Evolutionary conservation across 2,888 invertebrate genomes (phyloP), one percentile per base, ranked within the genome.

Genomic region (Geophilus truncorum): DNA sequence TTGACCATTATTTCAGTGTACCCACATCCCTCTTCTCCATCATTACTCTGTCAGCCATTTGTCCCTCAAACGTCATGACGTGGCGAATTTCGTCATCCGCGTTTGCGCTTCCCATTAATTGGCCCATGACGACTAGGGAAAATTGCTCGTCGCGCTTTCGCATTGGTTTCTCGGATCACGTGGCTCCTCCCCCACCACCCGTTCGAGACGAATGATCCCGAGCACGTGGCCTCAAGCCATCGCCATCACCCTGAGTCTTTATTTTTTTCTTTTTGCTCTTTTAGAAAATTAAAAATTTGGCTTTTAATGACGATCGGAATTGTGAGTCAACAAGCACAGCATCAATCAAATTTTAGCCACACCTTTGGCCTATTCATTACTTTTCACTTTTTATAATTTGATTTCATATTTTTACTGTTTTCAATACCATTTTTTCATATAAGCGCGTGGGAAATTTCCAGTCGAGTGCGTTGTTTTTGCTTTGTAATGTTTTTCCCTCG

Each of bases 11-110:
- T 25, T 62, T 62, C 62, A 25, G 23, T 25, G 9, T 10, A 21
- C 62, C n/a, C 62, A 62, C 62, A 21, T 21, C 25, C 62, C 62
- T 25, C 62, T 62, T 62, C 62, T 62, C 62, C 62, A 62, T 62
- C 62, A 62, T 62, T 62, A 62, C 23, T 25, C 62, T 62, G 62
- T 62, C 62, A 62, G 62, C 62, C 62, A 62, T 62, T 62, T 62
- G 62, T 62, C 62, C 62, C 62, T 62, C 62, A 62, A 62, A 62
- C 62, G 62, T 62, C 62, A 62, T 62, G 62, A 62, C 62, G 62
- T 62, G 62, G 62, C 62, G 62, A 62, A 62, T 62, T 62, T 62
- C 62, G 62, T 62, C 62, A 62, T 25, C 62, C 62, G 62, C 62
- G 62, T 62, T 62, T 62, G 62, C 62, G 15, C 62, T 62, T 62